Conservation (phyloP, 53 echinoderm and acorn worm species). For the Actinopyga echinites region DNA sequence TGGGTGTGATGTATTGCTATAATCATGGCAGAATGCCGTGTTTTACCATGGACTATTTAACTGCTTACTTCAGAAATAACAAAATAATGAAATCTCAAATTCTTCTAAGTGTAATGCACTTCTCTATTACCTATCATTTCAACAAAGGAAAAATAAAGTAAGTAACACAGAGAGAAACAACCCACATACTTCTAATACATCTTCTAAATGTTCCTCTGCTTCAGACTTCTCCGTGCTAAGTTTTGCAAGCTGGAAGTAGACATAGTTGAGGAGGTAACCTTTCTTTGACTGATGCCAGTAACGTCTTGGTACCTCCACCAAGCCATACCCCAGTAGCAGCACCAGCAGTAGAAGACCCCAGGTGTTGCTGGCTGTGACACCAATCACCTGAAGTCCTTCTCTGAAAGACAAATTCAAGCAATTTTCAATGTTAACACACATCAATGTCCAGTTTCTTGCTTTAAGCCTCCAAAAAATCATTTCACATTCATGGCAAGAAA, state of each 20-base stretch:
- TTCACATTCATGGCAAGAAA: too few relatives aligned
- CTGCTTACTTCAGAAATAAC: too few relatives aligned
- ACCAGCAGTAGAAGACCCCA: conserved; percentile 96
- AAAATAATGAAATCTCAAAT: too few relatives aligned
- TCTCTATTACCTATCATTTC: background rate
- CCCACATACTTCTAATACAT: conserved; percentile 81
- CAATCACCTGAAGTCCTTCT: conserved; percentile 84
- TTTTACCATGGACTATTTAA: too few relatives aligned
- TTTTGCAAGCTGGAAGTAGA: conserved; percentile 93
- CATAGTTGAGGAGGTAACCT: conserved; percentile 77
- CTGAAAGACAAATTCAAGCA: conserved; percentile 32
- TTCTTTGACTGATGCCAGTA: conserved; percentile 85
- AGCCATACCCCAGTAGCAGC: conserved; percentile 88
- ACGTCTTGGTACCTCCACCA: conserved; percentile 97
- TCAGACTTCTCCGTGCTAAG: conserved; percentile 97
- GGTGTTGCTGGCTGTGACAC: conserved; percentile 98
- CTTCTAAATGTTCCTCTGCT: conserved; percentile 94
- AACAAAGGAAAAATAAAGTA: background rate
- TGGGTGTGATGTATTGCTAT: too few relatives aligned
- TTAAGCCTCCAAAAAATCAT: too few relatives aligned
- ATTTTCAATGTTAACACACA: too few relatives aligned
- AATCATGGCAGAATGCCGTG: too few relatives aligned
- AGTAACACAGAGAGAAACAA: background rate
- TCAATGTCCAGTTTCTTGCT: too few relatives aligned
- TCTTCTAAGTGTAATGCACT: background rate